These are phyloP conservation scores for Cisticola juncidis DNA, from an alignment of 2,113 vertebrate species.

Conservation along the genomic window DNA sequence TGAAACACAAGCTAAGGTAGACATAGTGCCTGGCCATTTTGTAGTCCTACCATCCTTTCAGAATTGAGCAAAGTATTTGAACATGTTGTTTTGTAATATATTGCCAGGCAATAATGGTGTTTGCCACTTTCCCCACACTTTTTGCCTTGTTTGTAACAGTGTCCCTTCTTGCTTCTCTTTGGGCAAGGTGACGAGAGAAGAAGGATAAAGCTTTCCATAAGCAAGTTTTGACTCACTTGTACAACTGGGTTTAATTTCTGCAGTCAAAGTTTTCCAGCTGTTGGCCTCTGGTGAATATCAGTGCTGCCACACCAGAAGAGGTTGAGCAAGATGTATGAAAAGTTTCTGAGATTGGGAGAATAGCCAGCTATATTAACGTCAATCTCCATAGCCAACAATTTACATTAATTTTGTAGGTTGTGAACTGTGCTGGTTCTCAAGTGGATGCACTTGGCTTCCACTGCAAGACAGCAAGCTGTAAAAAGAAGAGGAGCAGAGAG, in stretches of 20 bases:
- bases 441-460: not conserved
- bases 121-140: not conserved
- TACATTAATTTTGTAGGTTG: not conserved
- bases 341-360: not conserved
- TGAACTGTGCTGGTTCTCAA: not conserved
- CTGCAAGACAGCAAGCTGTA: not conserved
- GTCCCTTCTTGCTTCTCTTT: not conserved
- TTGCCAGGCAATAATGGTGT: not conserved
- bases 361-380: not conserved
- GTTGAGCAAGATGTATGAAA: not conserved
- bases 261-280: not conserved
- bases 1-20: not conserved
- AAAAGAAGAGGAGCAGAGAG: not conserved
- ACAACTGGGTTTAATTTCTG: not conserved
- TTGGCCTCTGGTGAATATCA: not conserved
- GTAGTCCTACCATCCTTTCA: not conserved
- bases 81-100: not conserved
- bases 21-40: not conserved
- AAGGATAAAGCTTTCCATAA: not conserved
- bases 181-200: not conserved
- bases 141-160: not conserved
- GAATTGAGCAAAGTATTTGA: not conserved
- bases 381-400: not conserved
- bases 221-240: not conserved
- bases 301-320: not conserved